phyloP scores from a whole-genome alignment of 1,140 invertebrate species.

The Caenorhabditis remanei region DNA sequence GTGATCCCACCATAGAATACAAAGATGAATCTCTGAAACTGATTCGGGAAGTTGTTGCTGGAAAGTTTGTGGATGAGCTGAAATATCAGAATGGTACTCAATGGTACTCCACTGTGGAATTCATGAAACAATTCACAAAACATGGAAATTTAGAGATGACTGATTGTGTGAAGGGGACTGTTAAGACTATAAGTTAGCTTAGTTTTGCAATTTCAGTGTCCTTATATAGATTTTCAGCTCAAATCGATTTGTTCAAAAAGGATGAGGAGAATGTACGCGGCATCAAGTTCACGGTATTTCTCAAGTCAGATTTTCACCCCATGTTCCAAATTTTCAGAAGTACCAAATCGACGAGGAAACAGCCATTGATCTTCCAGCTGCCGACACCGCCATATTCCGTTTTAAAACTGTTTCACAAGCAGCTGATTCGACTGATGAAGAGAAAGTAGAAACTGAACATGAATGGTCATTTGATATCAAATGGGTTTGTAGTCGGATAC shows the following conservation, averaged over 20 bases:
- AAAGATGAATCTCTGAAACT: not conserved
- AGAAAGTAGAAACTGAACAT: not conserved
- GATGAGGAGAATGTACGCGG: not conserved
- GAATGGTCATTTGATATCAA: slow-evolving; percentile 8
- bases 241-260: not conserved
- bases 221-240: no score
- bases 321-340: no score
- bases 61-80: not conserved
- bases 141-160: not conserved
- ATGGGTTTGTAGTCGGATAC: not conserved
- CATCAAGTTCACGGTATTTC: not conserved
- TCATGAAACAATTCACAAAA: not conserved
- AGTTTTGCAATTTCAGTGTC: no score
- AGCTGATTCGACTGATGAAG: not conserved
- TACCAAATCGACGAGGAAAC: not conserved
- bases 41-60: not conserved
- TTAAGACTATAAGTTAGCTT: no score
- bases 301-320: no score
- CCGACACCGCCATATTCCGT: not conserved
- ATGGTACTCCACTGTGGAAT: not conserved
- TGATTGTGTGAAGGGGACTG: not conserved
- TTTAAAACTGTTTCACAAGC: not conserved
- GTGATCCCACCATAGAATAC: not conserved
- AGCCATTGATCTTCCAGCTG: not conserved
- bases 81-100: not conserved